Evolutionary conservation across 2,113 vertebrate genomes (phyloP).

Genomic region (Prionailurus viverrinus): DNA sequence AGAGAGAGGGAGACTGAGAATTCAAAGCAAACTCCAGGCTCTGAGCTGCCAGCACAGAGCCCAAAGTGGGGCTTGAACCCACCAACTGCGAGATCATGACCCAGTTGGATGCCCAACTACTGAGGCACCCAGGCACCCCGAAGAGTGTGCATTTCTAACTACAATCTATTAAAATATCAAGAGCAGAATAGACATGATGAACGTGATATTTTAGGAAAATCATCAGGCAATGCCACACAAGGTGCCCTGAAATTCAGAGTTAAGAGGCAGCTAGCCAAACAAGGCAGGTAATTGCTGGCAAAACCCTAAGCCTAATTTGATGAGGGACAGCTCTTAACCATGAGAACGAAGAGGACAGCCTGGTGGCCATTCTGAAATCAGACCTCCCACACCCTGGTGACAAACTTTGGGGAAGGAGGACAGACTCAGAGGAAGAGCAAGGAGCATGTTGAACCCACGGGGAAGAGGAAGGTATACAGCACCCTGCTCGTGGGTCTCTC

Average conservation of each 20-base stretch:
- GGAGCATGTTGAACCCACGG: background rate
- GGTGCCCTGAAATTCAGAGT: background rate
- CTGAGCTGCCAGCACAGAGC: too few species aligned
- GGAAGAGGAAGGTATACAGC: background rate
- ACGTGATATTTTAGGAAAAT: background rate
- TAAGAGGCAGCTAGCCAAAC: background rate
- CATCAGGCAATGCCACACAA: background rate
- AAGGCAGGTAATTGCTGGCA: background rate
- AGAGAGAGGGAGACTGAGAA: too few species aligned
- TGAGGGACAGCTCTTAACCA: background rate
- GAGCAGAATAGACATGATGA: background rate
- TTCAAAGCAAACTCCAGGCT: too few species aligned
- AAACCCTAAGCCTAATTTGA: background rate
- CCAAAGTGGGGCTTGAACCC: too few species aligned
- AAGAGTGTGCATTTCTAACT: background rate
- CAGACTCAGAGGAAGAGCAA: background rate
- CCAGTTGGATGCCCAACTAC: too few species aligned
- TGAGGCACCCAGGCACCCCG: too few species aligned
- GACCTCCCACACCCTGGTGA: background rate
- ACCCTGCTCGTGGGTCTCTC: background rate
- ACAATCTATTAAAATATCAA: background rate
- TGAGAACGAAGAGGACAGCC: background rate
- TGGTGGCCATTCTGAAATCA: background rate
- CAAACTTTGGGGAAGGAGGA: background rate
- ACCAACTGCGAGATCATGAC: too few species aligned